Percentiles rank a stretch among this genome's conserved stretches.
These are phyloP conservation scores for Lerema accius DNA, from an alignment of 1,140 invertebrate genomes.

Conservation along the genomic window DNA sequence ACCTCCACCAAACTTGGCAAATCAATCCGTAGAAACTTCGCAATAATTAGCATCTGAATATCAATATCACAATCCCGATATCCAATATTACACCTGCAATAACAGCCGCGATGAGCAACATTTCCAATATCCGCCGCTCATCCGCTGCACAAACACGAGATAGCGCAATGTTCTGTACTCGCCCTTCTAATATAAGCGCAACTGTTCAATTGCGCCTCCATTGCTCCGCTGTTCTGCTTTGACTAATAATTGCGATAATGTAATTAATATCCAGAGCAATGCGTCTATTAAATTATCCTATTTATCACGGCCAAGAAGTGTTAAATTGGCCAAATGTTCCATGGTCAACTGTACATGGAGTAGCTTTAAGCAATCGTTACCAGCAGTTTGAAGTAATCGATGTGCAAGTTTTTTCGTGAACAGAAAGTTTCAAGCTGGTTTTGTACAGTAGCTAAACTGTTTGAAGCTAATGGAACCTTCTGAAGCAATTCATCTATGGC, in stretches of 20 bases:
- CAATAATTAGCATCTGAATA: slow-evolving; percentile 19
- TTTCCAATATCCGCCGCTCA: slow-evolving; percentile 28
- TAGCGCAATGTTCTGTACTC: slow-evolving; percentile 20
- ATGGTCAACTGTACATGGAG: too few relatives aligned
- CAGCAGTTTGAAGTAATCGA: too few relatives aligned
- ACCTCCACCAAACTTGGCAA: slow-evolving; percentile 13
- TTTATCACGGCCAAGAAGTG: too few relatives aligned
- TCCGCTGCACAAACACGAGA: slow-evolving; percentile 32
- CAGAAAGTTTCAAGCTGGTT: too few relatives aligned
- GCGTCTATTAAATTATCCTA: too few relatives aligned
- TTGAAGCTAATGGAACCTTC: too few relatives aligned
- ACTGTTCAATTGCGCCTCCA: slow-evolving; percentile 13
- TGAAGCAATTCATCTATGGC: too few relatives aligned
- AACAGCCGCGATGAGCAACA: slow-evolving; percentile 14
- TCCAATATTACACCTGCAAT: slow-evolving; percentile 29
- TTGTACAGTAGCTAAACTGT: too few relatives aligned
- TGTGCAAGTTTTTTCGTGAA: too few relatives aligned
- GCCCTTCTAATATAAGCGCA: slow-evolving; percentile 4
- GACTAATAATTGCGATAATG: background rate
- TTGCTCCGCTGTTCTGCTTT: slow-evolving; percentile 7
- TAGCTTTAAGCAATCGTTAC: too few relatives aligned
- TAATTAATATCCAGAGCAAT: too few relatives aligned
- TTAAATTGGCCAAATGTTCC: too few relatives aligned
- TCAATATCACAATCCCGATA: slow-evolving; percentile 17
- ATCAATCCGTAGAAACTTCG: slow-evolving; percentile 5